Evolutionary conservation across 2,888 invertebrate genomes (phyloP).

Genomic region (Bruchidius siliquastri): DNA sequence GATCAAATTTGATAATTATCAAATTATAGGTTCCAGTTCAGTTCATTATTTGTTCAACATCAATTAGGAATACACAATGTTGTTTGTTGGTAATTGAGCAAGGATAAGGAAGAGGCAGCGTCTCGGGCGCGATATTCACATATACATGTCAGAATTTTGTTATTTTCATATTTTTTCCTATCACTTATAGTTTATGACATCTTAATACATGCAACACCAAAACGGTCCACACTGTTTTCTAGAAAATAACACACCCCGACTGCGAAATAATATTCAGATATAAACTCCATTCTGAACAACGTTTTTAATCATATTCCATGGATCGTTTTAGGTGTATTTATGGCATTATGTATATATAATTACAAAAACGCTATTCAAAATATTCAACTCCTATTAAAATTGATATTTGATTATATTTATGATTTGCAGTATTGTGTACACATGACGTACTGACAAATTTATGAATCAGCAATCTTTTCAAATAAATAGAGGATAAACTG

Average conservation of each 20-base stretch:
- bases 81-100: background rate
- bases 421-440: background rate
- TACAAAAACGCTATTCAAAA: background rate
- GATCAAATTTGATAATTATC: background rate
- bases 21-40: background rate
- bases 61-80: background rate
- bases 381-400: background rate
- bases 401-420: background rate
- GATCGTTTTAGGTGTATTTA: background rate
- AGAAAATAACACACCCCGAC: too few species aligned
- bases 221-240: too few species aligned
- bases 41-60: background rate
- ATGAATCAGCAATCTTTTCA: background rate
- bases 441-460: background rate
- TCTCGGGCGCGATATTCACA: too few species aligned
- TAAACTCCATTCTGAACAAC: too few species aligned
- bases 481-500: background rate
- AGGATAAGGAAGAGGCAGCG: background rate
- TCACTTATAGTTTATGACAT: too few species aligned
- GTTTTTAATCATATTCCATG: too few species aligned
- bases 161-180: too few species aligned
- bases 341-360: background rate
- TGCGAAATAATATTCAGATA: too few species aligned
- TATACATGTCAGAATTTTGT: too few species aligned
- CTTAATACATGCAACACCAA: too few species aligned